Evolutionary conservation across 2,888 invertebrate species (phyloP).

Genomic region (Lepeophtheirus nordmannii): DNA sequence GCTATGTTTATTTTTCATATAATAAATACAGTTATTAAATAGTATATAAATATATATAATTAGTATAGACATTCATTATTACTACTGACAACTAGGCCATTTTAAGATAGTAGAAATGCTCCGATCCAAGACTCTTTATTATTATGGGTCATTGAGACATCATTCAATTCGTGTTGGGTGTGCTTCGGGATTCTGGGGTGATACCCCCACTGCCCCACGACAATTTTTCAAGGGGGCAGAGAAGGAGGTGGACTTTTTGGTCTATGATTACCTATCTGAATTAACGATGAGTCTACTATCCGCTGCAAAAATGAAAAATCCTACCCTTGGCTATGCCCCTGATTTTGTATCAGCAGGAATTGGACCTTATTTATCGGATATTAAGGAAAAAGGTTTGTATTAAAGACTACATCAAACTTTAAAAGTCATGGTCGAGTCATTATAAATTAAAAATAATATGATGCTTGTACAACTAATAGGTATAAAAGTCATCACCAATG

Average conservation of each 20-base stretch:
- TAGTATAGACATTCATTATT: no score
- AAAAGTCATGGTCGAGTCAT: no score
- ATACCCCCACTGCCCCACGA: constrained; percentile 37
- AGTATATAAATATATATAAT: no score
- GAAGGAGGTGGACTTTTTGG: constrained; percentile 41
- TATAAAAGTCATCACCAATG: constrained; percentile 38
- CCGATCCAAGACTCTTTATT: no score
- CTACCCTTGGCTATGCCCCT: constrained; percentile 37
- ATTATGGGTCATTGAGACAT: not conserved
- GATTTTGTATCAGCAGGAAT: constrained; percentile 38
- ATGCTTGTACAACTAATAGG: no score
- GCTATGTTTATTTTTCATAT: no score
- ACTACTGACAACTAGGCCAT: no score
- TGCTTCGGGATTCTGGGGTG: constrained; percentile 41
- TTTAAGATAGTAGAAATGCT: not conserved
- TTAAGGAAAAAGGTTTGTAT: constrained; percentile 36
- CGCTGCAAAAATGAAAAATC: constrained; percentile 35
- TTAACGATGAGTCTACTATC: constrained; percentile 41
- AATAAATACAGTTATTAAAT: no score
- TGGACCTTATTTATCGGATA: constrained; percentile 35
- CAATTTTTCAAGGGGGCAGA: constrained; percentile 39
- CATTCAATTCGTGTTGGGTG: constrained; percentile 33
- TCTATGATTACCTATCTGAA: constrained; percentile 40
- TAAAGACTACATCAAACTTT: no score
- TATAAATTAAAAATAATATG: no score